Percentiles rank a stretch among this genome's conserved stretches.
Evolutionary conservation across 2,888 invertebrate genomes (phyloP).

Genomic region (Erebia epiphron): DNA sequence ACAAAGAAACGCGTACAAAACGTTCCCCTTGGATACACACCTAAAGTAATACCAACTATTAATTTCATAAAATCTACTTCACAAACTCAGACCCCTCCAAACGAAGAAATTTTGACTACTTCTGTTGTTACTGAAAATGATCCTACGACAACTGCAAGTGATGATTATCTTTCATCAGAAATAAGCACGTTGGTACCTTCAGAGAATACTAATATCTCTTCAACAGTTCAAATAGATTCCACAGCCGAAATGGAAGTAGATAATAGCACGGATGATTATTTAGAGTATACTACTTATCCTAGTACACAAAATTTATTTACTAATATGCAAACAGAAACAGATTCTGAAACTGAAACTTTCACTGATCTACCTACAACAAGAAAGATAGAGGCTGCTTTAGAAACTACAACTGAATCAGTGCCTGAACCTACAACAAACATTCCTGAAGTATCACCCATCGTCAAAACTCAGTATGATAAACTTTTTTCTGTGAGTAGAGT

Average conservation of each 20-base stretch:
- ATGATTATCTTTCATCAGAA: slow-evolving; percentile 70
- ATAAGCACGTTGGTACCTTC: slow-evolving; percentile 48
- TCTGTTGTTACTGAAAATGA: slow-evolving; percentile 30
- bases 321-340: slow-evolving; percentile 48
- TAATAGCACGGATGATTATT: slow-evolving; percentile 68
- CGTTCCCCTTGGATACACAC: slow-evolving; percentile 66
- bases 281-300: slow-evolving; percentile 64
- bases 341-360: slow-evolving; percentile 43
- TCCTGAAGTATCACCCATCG: slow-evolving; percentile 58
- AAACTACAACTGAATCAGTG: slow-evolving; percentile 41
- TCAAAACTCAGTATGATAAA: slow-evolving; percentile 82
- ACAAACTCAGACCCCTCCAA: slow-evolving; percentile 27
- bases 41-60: slow-evolving; percentile 44
- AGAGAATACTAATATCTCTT: slow-evolving; percentile 52
- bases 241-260: slow-evolving; percentile 63
- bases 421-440: slow-evolving; percentile 55
- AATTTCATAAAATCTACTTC: slow-evolving; percentile 31
- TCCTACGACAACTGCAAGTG: slow-evolving; percentile 49
- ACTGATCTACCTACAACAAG: slow-evolving; percentile 35
- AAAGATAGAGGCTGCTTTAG: slow-evolving; percentile 33
- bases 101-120: slow-evolving; percentile 48
- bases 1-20: slow-evolving; percentile 73
- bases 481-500: slow-evolving; percentile 87
- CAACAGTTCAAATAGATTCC: slow-evolving; percentile 55
- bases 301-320: slow-evolving; percentile 55